Evolutionary conservation across 2,888 invertebrate genomes (phyloP), one percentile per base, ranked within the genome.

Genomic region (Acholoe squamosa): DNA sequence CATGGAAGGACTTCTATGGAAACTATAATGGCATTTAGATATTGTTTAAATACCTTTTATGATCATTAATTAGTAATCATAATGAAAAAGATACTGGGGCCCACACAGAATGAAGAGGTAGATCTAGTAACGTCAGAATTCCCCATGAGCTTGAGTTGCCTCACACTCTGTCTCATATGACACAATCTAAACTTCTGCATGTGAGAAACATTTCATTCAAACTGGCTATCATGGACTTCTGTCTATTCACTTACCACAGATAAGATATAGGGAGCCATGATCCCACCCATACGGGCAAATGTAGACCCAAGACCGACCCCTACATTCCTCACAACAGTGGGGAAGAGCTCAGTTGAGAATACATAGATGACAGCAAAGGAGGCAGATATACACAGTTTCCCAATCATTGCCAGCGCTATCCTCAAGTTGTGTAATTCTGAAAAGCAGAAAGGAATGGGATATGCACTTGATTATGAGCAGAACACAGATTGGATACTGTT

Each of bases 301-400:
- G 98, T 98, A 0, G 98, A 98, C 31, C 98, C 97, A 3, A 97
- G 96, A 0, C 98, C 98, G 80, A 98, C 97, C 0, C 98, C 92
- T 14, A 91, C 89, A 19, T 92, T 88, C 28, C 92, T 76, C 25
- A 92, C 84, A 22, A 92, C 92, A 98, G 98, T 98, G 0, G 98
- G 98, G 95, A 98, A 98, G n/a, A 98, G 95, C 96, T 98, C 98
- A 0, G 98, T 98, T 0, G 98, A 97, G 95, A 98, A 98, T 28
- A 98, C 97, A 95, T 98, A 98, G 0, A 97, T 97, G 0, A 98
- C 97, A 0, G 98, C 97, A 94, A 98, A 98, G 0, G 97, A 97
- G 67, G 98, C 97, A 43, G 98, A 97, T 96, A 98, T 97, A 16
- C 98, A 98, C 94, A 98, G 97, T 92, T 98, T 97, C 0, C 98